Conservation (phyloP, 2,797 vertebrate genomes). For the Clangula hyemalis region DNA sequence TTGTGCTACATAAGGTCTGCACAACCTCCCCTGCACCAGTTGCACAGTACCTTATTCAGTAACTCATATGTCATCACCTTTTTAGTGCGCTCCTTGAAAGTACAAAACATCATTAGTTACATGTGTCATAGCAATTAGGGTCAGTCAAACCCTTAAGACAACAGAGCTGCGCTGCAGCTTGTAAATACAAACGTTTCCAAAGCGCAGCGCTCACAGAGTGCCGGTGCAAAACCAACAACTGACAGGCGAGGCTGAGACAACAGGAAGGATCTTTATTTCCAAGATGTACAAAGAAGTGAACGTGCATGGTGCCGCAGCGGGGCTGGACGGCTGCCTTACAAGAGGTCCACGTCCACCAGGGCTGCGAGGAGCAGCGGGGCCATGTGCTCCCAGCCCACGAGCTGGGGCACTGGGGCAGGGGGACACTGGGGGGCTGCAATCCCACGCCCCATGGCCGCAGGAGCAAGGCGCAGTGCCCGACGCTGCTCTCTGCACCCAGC, state of each 20-base stretch:
- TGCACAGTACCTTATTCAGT: slow-evolving; percentile 49
- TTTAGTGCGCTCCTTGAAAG: slow-evolving; percentile 33
- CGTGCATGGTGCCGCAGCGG: rapidly evolving
- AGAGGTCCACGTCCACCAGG: too few species aligned
- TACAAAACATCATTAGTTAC: slow-evolving; percentile 7
- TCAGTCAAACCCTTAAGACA: background rate
- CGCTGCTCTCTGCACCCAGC: background rate
- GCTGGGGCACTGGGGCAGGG: too few species aligned
- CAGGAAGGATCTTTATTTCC: background rate
- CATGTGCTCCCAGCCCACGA: background rate
- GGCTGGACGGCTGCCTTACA: rapidly evolving
- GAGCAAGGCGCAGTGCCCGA: background rate
- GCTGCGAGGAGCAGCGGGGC: background rate
- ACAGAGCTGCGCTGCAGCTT: background rate
- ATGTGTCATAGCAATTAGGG: slow-evolving; percentile 36
- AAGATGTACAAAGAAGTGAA: background rate
- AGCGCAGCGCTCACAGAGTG: background rate
- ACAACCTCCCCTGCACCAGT: background rate
- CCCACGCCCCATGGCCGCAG: background rate
- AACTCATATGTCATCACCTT: slow-evolving; percentile 34
- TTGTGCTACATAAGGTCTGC: background rate
- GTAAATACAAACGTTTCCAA: background rate
- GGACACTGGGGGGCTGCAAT: too few species aligned
- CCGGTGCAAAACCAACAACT: rapidly evolving
- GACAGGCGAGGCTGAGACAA: background rate